Evolutionary conservation across 2,797 vertebrate species (phyloP).

Genomic region (Euphonia xanthogaster): DNA sequence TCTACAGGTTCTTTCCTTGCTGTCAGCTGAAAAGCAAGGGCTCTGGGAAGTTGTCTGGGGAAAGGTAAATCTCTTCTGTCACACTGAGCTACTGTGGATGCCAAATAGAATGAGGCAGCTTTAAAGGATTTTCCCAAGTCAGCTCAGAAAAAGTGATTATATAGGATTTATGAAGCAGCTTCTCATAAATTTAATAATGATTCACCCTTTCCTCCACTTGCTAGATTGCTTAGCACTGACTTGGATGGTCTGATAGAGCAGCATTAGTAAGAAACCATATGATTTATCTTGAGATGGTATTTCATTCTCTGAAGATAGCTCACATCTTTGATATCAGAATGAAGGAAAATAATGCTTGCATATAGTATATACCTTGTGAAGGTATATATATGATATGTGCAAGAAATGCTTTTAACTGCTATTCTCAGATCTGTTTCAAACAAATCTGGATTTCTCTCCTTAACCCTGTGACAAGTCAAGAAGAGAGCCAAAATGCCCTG

Average conservation of each 20-base stretch:
- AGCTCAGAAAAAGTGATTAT: constrained; percentile 61
- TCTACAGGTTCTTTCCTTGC: not conserved
- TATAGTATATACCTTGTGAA: not conserved
- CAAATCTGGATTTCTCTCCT: not conserved
- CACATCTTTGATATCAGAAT: not conserved
- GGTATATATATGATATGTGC: not conserved
- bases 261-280: not conserved
- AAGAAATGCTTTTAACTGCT: not conserved
- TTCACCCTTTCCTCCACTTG: constrained; percentile 34
- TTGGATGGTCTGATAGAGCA: not conserved
- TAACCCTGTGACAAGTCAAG: not conserved
- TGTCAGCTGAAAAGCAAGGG: constrained; percentile 41
- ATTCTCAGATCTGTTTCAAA: not conserved
- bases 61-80: constrained; percentile 61
- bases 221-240: constrained; percentile 38
- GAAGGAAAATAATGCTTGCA: constrained; percentile 10
- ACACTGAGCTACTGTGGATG: constrained; percentile 39
- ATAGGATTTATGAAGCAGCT: constrained; percentile 53
- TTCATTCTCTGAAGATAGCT: constrained; percentile 20
- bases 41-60: constrained; percentile 29
- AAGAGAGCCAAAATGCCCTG: not conserved
- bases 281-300: constrained; percentile 18
- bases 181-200: constrained; percentile 59
- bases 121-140: constrained; percentile 63
- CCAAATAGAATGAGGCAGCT: constrained; percentile 45